phyloP scores from a whole-genome alignment of 1,140 invertebrate genomes.

The Tachypleus tridentatus region DNA sequence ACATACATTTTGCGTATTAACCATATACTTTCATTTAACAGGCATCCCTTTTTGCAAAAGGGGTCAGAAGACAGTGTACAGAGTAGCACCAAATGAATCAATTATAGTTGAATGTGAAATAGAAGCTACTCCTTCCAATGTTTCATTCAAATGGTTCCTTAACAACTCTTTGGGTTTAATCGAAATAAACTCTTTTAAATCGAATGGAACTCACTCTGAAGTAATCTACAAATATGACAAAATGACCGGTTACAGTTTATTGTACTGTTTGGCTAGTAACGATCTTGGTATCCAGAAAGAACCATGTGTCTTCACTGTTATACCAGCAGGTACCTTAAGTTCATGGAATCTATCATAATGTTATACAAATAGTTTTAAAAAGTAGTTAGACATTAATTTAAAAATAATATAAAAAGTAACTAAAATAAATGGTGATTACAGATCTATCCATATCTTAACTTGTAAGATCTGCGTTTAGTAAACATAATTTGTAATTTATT shows the following conservation, averaged over 20 bases:
- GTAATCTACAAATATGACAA: slow-evolving; percentile 21
- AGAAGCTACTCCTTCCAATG: slow-evolving; percentile 55
- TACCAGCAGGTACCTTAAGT: slow-evolving; percentile 23
- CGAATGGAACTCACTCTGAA: too few species aligned
- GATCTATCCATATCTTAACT: too few species aligned
- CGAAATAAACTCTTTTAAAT: too few species aligned
- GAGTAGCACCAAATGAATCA: slow-evolving; percentile 71
- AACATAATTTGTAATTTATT: too few species aligned
- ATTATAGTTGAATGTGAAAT: slow-evolving; percentile 67
- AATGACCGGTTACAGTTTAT: slow-evolving; percentile 24
- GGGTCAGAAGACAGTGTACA: slow-evolving; percentile 49
- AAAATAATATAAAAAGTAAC: too few species aligned
- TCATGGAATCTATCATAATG: too few species aligned
- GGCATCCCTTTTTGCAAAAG: slow-evolving; percentile 45
- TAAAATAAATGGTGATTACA: too few species aligned
- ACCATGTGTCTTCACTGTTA: slow-evolving; percentile 28
- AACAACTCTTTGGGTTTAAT: slow-evolving; percentile 36
- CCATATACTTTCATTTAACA: slow-evolving; percentile 30
- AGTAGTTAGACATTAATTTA: too few species aligned
- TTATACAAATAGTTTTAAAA: too few species aligned
- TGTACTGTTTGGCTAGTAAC: slow-evolving; percentile 29
- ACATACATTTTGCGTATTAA: too few species aligned
- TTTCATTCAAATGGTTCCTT: slow-evolving; percentile 27
- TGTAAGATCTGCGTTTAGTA: too few species aligned
- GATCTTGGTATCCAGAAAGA: slow-evolving; percentile 25